These are phyloP conservation scores for Machimus atricapillus DNA, from an alignment of 2,888 invertebrate species.

Conservation along the genomic window DNA sequence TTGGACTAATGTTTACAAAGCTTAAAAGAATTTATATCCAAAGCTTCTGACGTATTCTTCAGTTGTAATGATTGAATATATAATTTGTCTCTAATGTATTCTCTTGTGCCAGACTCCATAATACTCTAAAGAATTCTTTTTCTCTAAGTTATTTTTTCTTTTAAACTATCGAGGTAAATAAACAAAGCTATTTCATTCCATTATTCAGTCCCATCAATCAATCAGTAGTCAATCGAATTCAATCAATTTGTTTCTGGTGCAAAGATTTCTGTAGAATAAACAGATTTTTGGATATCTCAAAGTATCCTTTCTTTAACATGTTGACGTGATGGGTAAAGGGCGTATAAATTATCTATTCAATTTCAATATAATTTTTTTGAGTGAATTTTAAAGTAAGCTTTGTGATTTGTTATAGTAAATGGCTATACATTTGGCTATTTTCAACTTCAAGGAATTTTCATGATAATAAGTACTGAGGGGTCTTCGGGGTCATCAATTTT, in stretches of 20 bases:
- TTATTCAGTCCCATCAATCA: background rate
- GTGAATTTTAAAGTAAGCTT: background rate
- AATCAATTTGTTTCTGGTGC: background rate
- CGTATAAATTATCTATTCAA: background rate
- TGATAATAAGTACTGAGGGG: too few species aligned
- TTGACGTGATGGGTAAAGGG: background rate
- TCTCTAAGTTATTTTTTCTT: background rate
- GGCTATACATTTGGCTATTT: too few species aligned
- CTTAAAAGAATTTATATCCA: too few species aligned
- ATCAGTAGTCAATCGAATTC: background rate
- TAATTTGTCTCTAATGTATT: too few species aligned
- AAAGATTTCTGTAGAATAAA: background rate
- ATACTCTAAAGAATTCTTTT: background rate
- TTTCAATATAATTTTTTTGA: background rate
- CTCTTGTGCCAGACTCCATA: background rate
- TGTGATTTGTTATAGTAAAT: background rate
- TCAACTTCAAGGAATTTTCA: too few species aligned
- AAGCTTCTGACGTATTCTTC: too few species aligned
- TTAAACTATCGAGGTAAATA: background rate
- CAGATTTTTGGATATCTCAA: background rate
- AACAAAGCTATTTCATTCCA: background rate
- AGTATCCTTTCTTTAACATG: background rate
- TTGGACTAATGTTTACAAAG: too few species aligned
- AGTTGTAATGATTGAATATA: too few species aligned
- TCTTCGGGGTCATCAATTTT: too few species aligned